Evolutionary conservation across 2,888 invertebrate genomes (phyloP).

Genomic region (Drosophila birchii): DNA sequence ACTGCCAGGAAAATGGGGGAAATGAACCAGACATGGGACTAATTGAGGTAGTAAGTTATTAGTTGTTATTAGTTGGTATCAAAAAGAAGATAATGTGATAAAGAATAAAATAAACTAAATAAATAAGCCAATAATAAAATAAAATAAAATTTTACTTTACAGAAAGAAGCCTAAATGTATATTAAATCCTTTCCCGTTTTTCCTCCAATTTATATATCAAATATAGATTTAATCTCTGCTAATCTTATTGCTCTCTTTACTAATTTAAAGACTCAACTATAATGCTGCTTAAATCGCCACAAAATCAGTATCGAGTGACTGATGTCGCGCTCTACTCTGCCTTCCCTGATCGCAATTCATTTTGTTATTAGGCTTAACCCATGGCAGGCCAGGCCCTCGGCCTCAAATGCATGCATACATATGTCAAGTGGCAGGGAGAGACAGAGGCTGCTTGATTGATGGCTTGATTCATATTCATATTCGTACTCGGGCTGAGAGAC

Average conservation of each 20-base stretch:
- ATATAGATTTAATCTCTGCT: not conserved
- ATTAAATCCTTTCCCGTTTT: too few relatives aligned
- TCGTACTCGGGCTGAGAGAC: constrained; percentile 10
- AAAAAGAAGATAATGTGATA: not conserved
- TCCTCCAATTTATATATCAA: not conserved
- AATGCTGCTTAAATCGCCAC: not conserved
- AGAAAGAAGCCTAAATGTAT: too few relatives aligned
- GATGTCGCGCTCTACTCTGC: not conserved
- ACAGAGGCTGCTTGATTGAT: constrained; percentile 63
- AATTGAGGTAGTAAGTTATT: constrained; percentile 3
- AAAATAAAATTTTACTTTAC: too few relatives aligned
- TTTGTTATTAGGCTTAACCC: constrained; percentile 24
- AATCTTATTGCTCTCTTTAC: not conserved
- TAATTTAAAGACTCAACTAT: not conserved
- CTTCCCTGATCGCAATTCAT: constrained; percentile 20
- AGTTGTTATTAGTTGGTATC: not conserved
- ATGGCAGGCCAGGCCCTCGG: not conserved
- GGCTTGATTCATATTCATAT: constrained; percentile 60
- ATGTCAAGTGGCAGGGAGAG: constrained; percentile 39
- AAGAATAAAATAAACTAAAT: not conserved
- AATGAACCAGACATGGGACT: constrained; percentile 55
- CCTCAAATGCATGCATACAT: constrained; percentile 36
- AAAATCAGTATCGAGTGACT: constrained; percentile 15
- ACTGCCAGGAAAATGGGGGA: constrained; percentile 35
- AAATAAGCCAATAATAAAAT: not conserved